Conservation (phyloP, 2,113 vertebrate genomes). For the Phrynosoma blainvillii region DNA sequence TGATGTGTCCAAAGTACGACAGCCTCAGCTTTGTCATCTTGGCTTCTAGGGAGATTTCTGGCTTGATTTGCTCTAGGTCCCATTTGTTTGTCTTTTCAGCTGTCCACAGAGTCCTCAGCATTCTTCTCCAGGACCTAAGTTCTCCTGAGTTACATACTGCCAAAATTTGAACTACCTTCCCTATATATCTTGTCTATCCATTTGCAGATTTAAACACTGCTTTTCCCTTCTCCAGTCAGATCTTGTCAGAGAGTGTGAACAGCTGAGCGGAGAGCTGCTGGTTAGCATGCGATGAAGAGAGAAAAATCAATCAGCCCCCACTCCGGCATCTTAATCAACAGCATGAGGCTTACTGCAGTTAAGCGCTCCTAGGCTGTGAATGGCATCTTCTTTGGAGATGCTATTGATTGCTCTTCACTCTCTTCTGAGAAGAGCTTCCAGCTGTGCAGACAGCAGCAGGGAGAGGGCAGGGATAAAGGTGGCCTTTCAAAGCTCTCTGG, state of each 20-base stretch:
- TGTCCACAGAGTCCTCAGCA: no score
- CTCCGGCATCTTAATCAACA: conserved; percentile 70
- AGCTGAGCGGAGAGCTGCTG: conserved; percentile 28
- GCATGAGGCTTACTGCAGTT: conserved; percentile 51
- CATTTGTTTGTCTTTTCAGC: no score
- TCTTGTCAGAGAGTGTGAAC: conserved; percentile 20
- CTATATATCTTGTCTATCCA: conserved; percentile 44
- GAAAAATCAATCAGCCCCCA: conserved; percentile 65
- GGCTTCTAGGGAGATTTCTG: no score
- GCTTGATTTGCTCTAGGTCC: no score
- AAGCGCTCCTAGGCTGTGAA: conserved; percentile 64
- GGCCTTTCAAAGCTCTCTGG: conserved; percentile 56
- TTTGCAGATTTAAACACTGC: conserved; percentile 8
- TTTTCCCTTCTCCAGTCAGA: conserved; percentile 33
- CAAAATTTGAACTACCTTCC: conserved; percentile 29
- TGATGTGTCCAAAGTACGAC: no score
- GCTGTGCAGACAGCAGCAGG: conserved; percentile 59
- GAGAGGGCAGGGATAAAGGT: conserved; percentile 65
- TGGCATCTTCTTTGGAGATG: conserved; percentile 70
- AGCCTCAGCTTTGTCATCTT: no score
- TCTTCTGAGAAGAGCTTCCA: conserved; percentile 68
- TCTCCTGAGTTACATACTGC: conserved; percentile 8
- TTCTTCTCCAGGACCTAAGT: no score
- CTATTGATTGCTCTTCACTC: conserved; percentile 74
- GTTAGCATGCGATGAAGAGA: conserved; percentile 58